Conservation (phyloP, 2,113 vertebrate species). For the Nothocercus nigrocapillus region DNA sequence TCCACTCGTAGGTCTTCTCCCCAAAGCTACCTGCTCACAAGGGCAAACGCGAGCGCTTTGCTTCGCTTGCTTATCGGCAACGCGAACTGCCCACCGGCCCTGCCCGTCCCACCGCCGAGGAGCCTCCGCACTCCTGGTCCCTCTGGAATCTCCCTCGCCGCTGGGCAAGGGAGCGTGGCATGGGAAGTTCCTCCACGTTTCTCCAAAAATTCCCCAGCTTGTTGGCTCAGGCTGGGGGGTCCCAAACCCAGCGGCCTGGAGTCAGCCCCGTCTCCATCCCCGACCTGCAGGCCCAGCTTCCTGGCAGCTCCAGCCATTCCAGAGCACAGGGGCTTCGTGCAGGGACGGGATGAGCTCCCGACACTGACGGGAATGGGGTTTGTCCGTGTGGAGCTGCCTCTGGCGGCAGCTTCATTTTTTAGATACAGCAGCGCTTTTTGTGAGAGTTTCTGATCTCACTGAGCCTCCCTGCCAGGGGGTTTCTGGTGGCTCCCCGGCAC, state of each 20-base stretch:
- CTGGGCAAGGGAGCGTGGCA: neutral
- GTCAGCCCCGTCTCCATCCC: neutral
- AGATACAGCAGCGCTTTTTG: no score
- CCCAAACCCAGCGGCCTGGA: neutral
- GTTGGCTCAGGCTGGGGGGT: neutral
- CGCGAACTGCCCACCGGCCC: no score
- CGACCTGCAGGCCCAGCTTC: neutral
- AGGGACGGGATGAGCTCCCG: neutral
- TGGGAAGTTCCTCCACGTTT: neutral
- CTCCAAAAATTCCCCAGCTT: neutral
- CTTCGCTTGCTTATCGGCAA: no score
- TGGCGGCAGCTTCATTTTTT: no score
- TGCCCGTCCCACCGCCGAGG: neutral
- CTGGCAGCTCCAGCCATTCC: neutral
- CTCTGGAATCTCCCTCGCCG: neutral
- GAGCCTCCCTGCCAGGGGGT: slow-evolving; percentile 53
- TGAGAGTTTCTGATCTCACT: no score
- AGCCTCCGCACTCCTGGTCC: neutral
- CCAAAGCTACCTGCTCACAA: slow-evolving; percentile 80
- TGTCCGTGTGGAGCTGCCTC: no score
- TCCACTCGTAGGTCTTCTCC: slow-evolving; percentile 92
- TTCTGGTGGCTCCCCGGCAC: slow-evolving; percentile 24
- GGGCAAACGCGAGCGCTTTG: neutral
- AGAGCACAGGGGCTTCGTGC: neutral
- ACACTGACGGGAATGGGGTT: no score